Conservation (phyloP, 2,797 vertebrate genomes). For the Sebastes iracundus region DNA sequence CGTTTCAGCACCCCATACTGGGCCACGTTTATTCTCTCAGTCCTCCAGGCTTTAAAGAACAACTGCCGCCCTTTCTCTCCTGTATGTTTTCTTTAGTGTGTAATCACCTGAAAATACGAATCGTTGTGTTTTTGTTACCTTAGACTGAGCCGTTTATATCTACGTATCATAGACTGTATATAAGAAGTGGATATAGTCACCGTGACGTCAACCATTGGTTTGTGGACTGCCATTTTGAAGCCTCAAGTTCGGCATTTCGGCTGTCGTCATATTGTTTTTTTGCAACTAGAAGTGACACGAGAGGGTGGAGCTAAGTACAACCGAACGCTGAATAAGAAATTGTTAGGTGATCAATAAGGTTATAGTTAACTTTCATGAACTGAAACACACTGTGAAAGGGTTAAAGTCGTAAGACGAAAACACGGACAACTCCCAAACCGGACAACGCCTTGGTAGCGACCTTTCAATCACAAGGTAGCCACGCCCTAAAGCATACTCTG, state of each 20-base stretch:
- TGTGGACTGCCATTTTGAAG: too few species aligned
- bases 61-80: neutral
- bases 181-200: fast-evolving
- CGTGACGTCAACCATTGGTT: too few species aligned
- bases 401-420: too few species aligned
- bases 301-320: fast-evolving
- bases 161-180: too few species aligned
- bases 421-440: fast-evolving
- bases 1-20: neutral
- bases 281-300: fast-evolving
- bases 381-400: too few species aligned
- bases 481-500: too few species aligned
- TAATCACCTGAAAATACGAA: too few species aligned
- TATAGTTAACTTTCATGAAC: too few species aligned
- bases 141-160: too few species aligned
- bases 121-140: too few species aligned
- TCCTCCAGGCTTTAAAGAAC: neutral
- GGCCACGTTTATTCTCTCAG: neutral
- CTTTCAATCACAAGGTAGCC: too few species aligned
- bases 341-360: fast-evolving
- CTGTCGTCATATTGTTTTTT: fast-evolving
- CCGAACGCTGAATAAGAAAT: fast-evolving
- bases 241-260: fast-evolving
- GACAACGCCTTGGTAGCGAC: fast-evolving
- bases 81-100: too few species aligned